phyloP scores from a whole-genome alignment of 37 sponge, comb jelly and placozoan species.

The Agelas oroides region DNA sequence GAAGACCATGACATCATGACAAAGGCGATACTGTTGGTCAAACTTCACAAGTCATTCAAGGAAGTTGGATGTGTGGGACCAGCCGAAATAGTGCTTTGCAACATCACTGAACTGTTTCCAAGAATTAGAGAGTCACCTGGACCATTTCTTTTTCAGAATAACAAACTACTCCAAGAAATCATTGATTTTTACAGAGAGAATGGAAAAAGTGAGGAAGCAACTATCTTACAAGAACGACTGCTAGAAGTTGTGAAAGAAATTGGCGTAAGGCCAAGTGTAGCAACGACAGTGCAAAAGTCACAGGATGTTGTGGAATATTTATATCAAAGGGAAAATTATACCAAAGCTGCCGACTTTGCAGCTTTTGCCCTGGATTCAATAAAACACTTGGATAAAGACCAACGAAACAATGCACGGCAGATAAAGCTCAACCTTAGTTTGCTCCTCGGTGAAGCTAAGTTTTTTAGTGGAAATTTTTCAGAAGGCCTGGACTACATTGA shows the following conservation, averaged over 20 bases:
- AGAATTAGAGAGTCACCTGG: no score
- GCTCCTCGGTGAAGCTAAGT: neutral
- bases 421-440: neutral
- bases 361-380: neutral
- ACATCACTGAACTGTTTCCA: no score
- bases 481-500: neutral
- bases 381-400: no score
- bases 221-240: neutral
- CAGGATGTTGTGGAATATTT: neutral
- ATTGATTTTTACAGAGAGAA: conserved; percentile 1
- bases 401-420: neutral
- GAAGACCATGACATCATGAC: neutral
- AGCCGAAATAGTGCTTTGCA: no score
- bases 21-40: neutral
- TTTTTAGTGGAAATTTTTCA: neutral
- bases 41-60: no score
- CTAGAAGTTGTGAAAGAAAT: neutral
- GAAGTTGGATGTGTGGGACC: no score
- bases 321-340: neutral
- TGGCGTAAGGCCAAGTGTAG: neutral
- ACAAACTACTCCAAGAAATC: no score
- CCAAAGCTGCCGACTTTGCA: neutral
- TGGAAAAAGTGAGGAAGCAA: neutral
- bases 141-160: no score
- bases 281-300: neutral